Percentiles rank a stretch among this genome's conserved stretches.
phyloP scores from a whole-genome alignment of 1,140 invertebrate genomes.

The Ditylenchus dipsaci region DNA sequence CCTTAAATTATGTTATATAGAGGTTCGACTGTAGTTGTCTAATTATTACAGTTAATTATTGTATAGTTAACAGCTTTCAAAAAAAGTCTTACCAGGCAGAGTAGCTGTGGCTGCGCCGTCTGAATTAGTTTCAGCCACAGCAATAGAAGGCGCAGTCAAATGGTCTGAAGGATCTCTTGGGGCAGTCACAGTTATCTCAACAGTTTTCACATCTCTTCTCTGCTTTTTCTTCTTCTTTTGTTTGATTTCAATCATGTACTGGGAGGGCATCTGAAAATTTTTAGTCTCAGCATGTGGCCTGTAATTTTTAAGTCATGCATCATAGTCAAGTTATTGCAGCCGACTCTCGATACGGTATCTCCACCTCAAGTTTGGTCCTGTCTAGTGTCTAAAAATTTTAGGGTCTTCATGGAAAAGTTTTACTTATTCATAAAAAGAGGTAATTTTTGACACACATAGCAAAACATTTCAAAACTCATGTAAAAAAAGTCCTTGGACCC shows the following conservation, averaged over 20 bases:
- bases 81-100: neutral
- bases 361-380: too few species aligned
- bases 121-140: neutral
- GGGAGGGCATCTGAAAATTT: constrained; percentile 48
- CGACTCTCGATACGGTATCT: too few species aligned
- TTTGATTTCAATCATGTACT: constrained; percentile 56
- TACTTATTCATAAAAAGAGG: too few species aligned
- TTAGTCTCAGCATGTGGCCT: neutral
- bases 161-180: neutral
- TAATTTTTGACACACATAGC: too few species aligned
- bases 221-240: constrained; percentile 38
- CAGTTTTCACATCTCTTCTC: neutral
- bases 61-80: neutral
- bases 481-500: too few species aligned
- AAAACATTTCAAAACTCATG: too few species aligned
- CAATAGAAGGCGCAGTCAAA: neutral
- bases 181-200: neutral
- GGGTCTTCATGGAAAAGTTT: too few species aligned
- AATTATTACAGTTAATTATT: neutral
- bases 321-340: too few species aligned
- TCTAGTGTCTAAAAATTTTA: too few species aligned
- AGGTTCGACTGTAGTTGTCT: too few species aligned
- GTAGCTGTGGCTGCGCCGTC: constrained; percentile 7
- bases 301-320: too few species aligned
- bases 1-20: too few species aligned